A percentile compares a stretch with the other conserved stretches of the same genome.
Evolutionary conservation across 2,797 vertebrate species (phyloP).

Genomic region (Apogon hyalosoma): DNA sequence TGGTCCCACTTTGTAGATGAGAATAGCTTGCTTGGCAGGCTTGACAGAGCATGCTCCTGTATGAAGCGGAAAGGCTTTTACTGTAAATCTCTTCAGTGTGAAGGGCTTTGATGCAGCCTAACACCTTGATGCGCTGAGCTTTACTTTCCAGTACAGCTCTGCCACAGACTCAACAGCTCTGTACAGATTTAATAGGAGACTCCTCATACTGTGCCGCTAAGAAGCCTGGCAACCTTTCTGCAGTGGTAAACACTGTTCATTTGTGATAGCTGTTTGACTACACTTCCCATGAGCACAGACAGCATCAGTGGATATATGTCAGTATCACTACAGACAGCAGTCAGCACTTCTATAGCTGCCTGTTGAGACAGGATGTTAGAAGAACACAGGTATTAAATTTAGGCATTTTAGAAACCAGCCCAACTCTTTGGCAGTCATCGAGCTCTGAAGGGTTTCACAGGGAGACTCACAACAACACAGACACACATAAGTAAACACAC

Average conservation of each 20-base stretch:
- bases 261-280: constrained; percentile 63
- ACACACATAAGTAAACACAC: constrained; percentile 29
- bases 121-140: constrained; percentile 63
- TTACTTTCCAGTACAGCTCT: constrained; percentile 43
- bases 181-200: constrained; percentile 59
- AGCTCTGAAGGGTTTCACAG: constrained; percentile 28
- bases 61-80: constrained; percentile 56
- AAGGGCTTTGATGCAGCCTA: constrained; percentile 62
- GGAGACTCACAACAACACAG: constrained; percentile 10
- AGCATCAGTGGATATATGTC: constrained; percentile 49
- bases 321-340: constrained; percentile 41
- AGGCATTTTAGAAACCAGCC: constrained; percentile 45
- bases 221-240: constrained; percentile 44
- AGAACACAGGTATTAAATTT: constrained; percentile 57
- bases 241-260: constrained; percentile 52
- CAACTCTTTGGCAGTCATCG: constrained; percentile 30
- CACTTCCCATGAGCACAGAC: constrained; percentile 63
- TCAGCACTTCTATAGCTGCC: constrained; percentile 40
- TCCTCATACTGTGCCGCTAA: constrained; percentile 33
- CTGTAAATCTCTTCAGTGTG: constrained; percentile 61
- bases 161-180: constrained; percentile 52
- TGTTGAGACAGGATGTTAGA: constrained; percentile 47
- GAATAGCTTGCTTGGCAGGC: constrained; percentile 20
- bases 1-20: constrained; percentile 30
- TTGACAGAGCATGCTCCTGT: constrained; percentile 48